Conservation (phyloP, 2,888 invertebrate genomes). For the Lepidochrysops patricia region DNA sequence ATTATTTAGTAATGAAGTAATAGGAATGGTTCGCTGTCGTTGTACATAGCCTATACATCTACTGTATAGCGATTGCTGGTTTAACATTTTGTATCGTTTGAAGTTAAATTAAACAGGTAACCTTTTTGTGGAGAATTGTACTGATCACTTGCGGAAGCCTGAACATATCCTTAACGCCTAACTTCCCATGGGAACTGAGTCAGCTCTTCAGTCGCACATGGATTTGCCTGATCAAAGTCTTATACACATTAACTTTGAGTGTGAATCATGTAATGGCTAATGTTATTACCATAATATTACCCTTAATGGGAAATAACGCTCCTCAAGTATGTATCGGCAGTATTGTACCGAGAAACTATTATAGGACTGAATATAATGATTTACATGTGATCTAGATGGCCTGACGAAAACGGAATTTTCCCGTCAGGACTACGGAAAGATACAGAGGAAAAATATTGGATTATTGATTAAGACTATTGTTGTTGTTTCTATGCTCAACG, state of each 20-base stretch:
- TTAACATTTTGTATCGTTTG: too few species aligned
- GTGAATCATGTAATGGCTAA: background rate
- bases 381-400: background rate
- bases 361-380: background rate
- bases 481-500: too few species aligned
- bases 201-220: background rate
- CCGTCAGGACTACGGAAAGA: background rate
- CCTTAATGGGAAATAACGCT: background rate
- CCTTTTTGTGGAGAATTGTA: too few species aligned
- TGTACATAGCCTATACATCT: too few species aligned
- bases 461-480: background rate
- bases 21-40: too few species aligned
- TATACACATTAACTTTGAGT: background rate
- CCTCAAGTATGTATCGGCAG: background rate
- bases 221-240: background rate
- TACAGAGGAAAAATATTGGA: background rate
- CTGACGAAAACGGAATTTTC: constrained; percentile 8
- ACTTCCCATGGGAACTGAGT: background rate
- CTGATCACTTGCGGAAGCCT: too few species aligned
- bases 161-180: background rate
- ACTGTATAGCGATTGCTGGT: too few species aligned
- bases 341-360: constrained; percentile 8
- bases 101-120: too few species aligned
- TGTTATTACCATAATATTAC: constrained; percentile 1
- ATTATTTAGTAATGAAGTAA: too few species aligned